Evolutionary conservation across 2,888 invertebrate species (phyloP), one percentile per base, ranked within the genome.

Genomic region (Calliphora vomitoria): DNA sequence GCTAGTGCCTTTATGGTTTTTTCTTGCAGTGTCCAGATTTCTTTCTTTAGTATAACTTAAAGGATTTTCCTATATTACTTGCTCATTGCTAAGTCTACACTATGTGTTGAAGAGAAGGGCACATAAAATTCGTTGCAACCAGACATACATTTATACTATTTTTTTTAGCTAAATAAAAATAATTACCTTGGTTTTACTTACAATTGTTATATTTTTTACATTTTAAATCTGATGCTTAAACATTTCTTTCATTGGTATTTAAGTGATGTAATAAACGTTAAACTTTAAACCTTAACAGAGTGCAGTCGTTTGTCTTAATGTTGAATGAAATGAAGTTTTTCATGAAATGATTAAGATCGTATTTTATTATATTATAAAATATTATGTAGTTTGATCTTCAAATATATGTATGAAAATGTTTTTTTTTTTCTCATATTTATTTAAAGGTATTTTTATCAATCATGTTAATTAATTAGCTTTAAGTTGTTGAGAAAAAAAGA

Each of bases 261-360:
- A 80, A 71, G 13, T 86, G 74, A 83, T 83, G 82, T 86, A 83
- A 86, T 64, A 75, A 64, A 82, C 11, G 11, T 76, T 72, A 41
- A 69, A 64, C 25, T 53, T 76, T 58, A 38, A 76, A 72, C n/a
- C 20, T 50, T 58, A 18, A 60, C 38, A 68, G 31, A 74, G 47
- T 38, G 44, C 47, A 64, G 25, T 64, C 44, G 18, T 66, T 58
- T 66, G 60, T 60, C 13, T 76, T 76, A 71, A 58, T n/a, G 38
- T 20, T 81, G 20, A 25, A 25, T 25, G 25, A 69, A 25, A 25
- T 25, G 25, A 69, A 72, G 41, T 60, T 80, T 8, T 31, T 53
- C 38, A 53, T 58, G 66, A 66, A 71, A 55, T 66, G 53, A 76
- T 72, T 64, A 31, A 25, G 72, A 83, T 72, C 53, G 50, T 10